Conservation (phyloP, 2,797 vertebrate genomes). For the Hapalemur alaotrensis region DNA sequence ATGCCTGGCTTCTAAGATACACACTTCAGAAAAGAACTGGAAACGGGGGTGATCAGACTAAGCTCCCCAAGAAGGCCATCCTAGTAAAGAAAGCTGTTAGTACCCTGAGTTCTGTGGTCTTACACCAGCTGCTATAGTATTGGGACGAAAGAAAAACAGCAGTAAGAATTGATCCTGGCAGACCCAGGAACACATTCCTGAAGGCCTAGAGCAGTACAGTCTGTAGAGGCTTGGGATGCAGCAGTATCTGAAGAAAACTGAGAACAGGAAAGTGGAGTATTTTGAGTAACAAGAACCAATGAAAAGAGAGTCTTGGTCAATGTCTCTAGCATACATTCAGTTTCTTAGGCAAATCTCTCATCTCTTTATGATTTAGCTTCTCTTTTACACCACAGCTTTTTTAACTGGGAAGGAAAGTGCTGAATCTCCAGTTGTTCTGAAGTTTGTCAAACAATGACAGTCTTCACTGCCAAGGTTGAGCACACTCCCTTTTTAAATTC, state of each 20-base stretch:
- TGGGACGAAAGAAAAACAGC: not conserved
- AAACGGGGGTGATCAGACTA: not conserved
- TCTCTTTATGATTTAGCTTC: constrained; percentile 22
- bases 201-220: not conserved
- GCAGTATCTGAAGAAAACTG: not conserved
- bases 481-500: constrained; percentile 57
- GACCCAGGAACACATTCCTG: not conserved
- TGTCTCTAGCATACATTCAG: not conserved
- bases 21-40: not conserved
- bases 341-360: not conserved
- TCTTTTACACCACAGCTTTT: not conserved
- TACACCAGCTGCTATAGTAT: not conserved
- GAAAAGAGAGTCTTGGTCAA: not conserved
- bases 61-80: not conserved
- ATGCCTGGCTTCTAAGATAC: not conserved
- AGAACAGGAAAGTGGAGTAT: not conserved
- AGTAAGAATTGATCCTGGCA: not conserved
- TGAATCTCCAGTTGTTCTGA: constrained; percentile 11
- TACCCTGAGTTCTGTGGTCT: not conserved
- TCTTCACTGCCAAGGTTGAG: constrained; percentile 28
- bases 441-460: constrained; percentile 67
- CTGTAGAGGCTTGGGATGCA: not conserved
- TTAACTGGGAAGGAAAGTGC: constrained; percentile 48
- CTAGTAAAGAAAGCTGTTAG: not conserved
- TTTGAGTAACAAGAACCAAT: not conserved